Percentiles rank a stretch among this genome's conserved stretches.
Conservation (phyloP, 35 echinoderm and acorn worm species). For the Hemicentrotus pulcherrimus region DNA sequence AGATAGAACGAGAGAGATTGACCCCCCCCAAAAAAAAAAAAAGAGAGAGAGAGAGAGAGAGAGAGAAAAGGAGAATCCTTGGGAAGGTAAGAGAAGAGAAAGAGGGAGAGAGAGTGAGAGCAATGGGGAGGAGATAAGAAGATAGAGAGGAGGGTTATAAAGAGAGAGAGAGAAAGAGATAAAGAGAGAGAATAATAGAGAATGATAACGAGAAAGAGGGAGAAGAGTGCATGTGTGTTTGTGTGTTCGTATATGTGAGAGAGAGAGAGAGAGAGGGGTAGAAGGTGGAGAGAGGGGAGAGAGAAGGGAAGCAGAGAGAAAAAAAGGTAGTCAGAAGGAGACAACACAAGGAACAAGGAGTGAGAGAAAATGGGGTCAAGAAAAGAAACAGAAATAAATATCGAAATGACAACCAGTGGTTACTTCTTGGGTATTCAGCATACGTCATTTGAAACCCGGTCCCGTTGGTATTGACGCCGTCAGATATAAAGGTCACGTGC, state of each 20-base stretch:
- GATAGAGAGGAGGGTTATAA: no score
- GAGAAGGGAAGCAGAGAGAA: neutral
- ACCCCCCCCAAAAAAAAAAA: no score
- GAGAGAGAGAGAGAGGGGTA: neutral
- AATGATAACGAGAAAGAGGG: neutral
- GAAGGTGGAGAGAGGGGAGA: neutral
- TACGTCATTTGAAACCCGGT: neutral
- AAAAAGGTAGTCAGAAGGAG: neutral
- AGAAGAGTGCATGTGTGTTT: neutral
- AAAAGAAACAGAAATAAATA: neutral
- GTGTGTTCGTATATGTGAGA: no score
- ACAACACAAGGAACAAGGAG: neutral
- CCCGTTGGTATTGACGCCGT: constrained; percentile 3
- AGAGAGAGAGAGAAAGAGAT: no score
- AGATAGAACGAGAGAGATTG: no score
- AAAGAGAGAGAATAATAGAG: neutral
- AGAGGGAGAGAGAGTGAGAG: no score
- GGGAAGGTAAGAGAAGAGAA: no score
- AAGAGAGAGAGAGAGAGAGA: no score
- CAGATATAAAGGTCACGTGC: neutral
- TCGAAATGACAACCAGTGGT: neutral
- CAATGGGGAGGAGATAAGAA: no score
- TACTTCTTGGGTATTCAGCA: neutral
- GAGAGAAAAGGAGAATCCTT: no score
- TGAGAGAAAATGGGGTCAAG: neutral